Percentiles rank a stretch among this genome's conserved stretches.
Conservation (phyloP, 1,140 invertebrate genomes). For the Subanguina moxae region DNA sequence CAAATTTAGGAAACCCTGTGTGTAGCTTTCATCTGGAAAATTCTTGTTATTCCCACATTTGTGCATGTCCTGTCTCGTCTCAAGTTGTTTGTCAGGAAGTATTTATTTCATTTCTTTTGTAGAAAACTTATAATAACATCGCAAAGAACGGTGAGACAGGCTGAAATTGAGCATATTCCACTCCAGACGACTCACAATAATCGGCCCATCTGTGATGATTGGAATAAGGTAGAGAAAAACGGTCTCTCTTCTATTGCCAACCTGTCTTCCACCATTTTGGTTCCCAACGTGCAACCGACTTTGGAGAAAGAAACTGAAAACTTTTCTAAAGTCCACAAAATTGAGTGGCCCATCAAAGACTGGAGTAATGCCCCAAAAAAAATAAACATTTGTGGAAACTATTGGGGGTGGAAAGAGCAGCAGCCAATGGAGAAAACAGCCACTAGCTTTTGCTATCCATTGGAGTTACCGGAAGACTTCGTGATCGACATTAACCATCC, state of each 20-base stretch:
- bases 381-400: background rate
- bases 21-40: too few relatives aligned
- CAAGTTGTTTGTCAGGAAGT: too few relatives aligned
- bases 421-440: background rate
- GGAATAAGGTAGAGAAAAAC: slow-evolving; percentile 1
- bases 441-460: background rate
- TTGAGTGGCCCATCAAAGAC: background rate
- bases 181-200: background rate
- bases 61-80: too few relatives aligned
- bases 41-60: too few relatives aligned
- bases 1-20: too few relatives aligned
- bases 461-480: background rate
- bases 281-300: background rate
- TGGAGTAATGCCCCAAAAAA: background rate
- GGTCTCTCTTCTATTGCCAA: background rate
- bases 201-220: background rate
- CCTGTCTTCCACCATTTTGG: background rate
- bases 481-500: background rate
- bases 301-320: background rate
- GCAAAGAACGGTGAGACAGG: background rate
- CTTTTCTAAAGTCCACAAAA: background rate
- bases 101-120: too few relatives aligned
- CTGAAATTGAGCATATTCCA: background rate
- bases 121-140: too few relatives aligned
- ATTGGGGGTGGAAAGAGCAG: background rate